Percentiles rank a stretch among this genome's conserved stretches.
phyloP scores from a whole-genome alignment of 1,140 invertebrate species.

The Brachionus plicatilis region DNA sequence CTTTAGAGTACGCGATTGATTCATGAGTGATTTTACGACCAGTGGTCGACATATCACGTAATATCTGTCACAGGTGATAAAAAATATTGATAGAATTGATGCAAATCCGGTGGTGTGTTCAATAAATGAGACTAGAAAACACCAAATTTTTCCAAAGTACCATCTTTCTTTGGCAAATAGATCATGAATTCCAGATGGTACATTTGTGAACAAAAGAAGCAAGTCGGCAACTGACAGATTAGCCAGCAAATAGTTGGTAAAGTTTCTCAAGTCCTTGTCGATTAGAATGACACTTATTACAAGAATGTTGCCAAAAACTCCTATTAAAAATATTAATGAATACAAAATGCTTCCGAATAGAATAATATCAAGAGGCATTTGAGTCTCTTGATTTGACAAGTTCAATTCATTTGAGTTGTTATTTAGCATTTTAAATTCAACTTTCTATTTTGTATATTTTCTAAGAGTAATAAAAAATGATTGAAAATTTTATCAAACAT shows the following conservation, averaged over 20 bases:
- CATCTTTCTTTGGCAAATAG: constrained; percentile 36
- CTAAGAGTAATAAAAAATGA: not conserved
- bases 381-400: not conserved
- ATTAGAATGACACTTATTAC: constrained; percentile 82
- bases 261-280: constrained; percentile 86
- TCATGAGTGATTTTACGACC: constrained; percentile 18
- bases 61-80: constrained; percentile 36
- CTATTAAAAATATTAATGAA: constrained; percentile 73
- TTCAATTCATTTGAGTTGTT: not conserved
- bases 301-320: constrained; percentile 80
- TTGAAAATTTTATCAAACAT: too few relatives aligned
- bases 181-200: constrained; percentile 37
- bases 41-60: constrained; percentile 33
- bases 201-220: constrained; percentile 42
- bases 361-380: constrained; percentile 28
- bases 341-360: constrained; percentile 61
- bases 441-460: not conserved
- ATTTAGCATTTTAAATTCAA: not conserved
- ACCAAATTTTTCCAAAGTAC: constrained; percentile 25
- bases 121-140: constrained; percentile 30
- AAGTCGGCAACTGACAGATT: constrained; percentile 47
- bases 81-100: constrained; percentile 35
- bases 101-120: constrained; percentile 24
- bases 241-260: constrained; percentile 81
- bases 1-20: not conserved